Base-by-base conservation (phyloP, 2,888 invertebrate species). In the Cheilosia scutellata region DNA sequence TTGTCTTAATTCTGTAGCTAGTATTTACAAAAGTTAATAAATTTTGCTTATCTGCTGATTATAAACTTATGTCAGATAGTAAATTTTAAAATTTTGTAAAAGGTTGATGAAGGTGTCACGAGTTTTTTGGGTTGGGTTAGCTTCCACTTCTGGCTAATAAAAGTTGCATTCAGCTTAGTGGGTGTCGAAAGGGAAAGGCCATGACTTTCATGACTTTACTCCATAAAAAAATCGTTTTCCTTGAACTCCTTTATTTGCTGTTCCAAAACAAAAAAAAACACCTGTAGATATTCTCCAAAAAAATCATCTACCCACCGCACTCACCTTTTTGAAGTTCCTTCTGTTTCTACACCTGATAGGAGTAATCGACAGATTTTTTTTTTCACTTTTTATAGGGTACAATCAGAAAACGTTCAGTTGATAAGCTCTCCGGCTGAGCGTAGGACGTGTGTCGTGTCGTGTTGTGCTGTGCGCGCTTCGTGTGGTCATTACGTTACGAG, bases 381-480 rank as follows among this genome's bases (percentile, higher is more conserved):
- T 68, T 80, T 71, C 29, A 65, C 66, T 53, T 66, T 83, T 84
- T 72, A 65, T 76, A 72, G 57, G 51, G 40, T 55, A 82, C 63
- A 80, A 70, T 82, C 76, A 57, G 66, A 68, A 82, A 60, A 60
- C 51, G 51, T 86, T 86, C 82, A 86, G 86, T 86, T 86, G 82
- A 86, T 86, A 86, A 86, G 79, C 82, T 76, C 65, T 27, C 53
- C 76, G 76, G 62, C 49, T 71, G 76, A 72, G 76, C 58, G 86
- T 77, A 62, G 72, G 86, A 86, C 86, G 86, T 82, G 76, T 80
- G 47, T 57, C 51, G 51, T 11, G 51, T 51, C 27, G 51, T 47
- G 5, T 33, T 37, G 65, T 72, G 49, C 27, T 68, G 60, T 63
- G 65, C 65, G 75, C 65, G 75, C 57, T 70, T 70, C n/a, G 60